Evolutionary conservation across 2,797 vertebrate genomes (phyloP).

Genomic region (Coilia nasus): DNA sequence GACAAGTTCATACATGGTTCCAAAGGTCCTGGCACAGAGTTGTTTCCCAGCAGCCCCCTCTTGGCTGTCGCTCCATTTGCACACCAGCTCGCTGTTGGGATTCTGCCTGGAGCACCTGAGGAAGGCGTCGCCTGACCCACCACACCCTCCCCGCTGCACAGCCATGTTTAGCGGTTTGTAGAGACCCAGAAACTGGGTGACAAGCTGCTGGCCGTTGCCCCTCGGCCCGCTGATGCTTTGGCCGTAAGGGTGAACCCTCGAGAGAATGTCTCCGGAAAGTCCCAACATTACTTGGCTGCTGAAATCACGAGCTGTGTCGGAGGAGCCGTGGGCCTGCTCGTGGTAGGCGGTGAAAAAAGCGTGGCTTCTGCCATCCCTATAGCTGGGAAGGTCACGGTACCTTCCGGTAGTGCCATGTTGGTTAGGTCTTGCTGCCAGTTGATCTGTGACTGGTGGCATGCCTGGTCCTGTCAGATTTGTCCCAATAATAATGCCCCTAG

Average conservation of each 20-base stretch:
- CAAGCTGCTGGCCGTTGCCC: slow-evolving; percentile 73
- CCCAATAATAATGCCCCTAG: slow-evolving; percentile 79
- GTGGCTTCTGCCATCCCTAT: slow-evolving; percentile 74
- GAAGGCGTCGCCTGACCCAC: slow-evolving; percentile 70
- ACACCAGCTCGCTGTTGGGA: slow-evolving; percentile 76
- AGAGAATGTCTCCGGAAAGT: slow-evolving; percentile 74
- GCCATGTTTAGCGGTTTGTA: slow-evolving; percentile 77
- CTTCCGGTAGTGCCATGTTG: slow-evolving; percentile 75
- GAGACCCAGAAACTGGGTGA: slow-evolving; percentile 74
- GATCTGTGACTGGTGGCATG: slow-evolving; percentile 78
- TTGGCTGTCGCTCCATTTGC: slow-evolving; percentile 76
- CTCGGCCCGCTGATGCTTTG: slow-evolving; percentile 70
- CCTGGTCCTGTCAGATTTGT: slow-evolving; percentile 74
- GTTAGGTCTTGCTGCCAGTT: slow-evolving; percentile 72
- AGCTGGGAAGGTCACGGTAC: slow-evolving; percentile 75
- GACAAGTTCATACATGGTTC: slow-evolving; percentile 81
- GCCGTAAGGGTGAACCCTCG: slow-evolving; percentile 72
- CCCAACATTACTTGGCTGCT: slow-evolving; percentile 77
- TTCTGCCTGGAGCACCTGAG: slow-evolving; percentile 76
- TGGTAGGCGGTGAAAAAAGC: slow-evolving; percentile 74
- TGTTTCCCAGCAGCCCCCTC: slow-evolving; percentile 68
- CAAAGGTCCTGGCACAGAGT: slow-evolving; percentile 76
- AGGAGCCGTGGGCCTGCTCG: slow-evolving; percentile 78
- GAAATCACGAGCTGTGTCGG: slow-evolving; percentile 69
- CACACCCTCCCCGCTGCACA: slow-evolving; percentile 61